Conservation (phyloP, 2,113 vertebrate genomes). For the Sander vitreus region DNA sequence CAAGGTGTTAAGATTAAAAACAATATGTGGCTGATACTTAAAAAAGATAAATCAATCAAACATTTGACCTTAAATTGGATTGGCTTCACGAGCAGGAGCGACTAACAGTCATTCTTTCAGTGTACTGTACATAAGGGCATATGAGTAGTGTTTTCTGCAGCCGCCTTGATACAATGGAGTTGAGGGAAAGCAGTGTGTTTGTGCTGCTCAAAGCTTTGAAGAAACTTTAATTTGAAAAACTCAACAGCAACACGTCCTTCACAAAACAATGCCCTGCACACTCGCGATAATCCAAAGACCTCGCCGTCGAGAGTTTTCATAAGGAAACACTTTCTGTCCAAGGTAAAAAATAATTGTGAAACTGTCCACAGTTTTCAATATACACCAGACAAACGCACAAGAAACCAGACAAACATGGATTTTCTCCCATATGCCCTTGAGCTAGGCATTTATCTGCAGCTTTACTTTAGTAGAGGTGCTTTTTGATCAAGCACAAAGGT, state of each 20-base stretch:
- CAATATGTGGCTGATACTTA: too few species aligned
- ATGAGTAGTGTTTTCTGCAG: neutral
- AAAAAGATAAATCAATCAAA: too few species aligned
- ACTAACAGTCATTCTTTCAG: too few species aligned
- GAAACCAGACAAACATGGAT: constrained; percentile 40
- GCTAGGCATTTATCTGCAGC: constrained; percentile 53
- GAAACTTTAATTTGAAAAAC: neutral
- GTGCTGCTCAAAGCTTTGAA: neutral
- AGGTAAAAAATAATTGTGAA: neutral
- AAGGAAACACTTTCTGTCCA: neutral
- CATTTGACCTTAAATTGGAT: too few species aligned
- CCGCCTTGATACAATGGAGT: neutral
- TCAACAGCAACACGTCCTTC: neutral
- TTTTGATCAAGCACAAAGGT: constrained; percentile 42
- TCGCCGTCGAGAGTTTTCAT: neutral
- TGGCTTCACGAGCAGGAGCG: too few species aligned
- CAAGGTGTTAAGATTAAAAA: too few species aligned
- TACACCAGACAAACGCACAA: constrained; percentile 11
- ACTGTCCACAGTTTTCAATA: neutral
- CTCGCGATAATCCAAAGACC: neutral
- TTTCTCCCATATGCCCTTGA: constrained; percentile 49
- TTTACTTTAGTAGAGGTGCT: constrained; percentile 27
- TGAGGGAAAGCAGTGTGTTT: neutral
- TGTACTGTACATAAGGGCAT: too few species aligned
- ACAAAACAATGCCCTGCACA: neutral